Base-by-base conservation (phyloP, 2,797 vertebrate species). In the Galagoides demidoff region DNA sequence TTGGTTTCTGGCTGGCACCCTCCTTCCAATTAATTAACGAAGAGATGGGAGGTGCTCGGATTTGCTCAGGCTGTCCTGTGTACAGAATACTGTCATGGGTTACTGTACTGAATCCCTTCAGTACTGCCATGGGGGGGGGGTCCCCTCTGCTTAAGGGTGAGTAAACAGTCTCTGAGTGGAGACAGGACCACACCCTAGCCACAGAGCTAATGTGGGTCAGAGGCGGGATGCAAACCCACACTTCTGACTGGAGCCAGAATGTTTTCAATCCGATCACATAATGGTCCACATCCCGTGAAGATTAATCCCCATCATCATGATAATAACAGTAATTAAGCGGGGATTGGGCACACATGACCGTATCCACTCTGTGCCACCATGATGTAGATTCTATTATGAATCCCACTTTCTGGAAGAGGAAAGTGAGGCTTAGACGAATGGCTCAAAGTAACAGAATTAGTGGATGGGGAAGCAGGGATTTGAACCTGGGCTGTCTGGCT, bases 1-100 rank as follows among this genome's bases (percentile, higher is more conserved):
- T 97, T 96, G 96, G 85, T 93, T 97, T 94, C 96, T 97, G 95
- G 94, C 90, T 94, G 66, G 52, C 79, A 93, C 79, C 85, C 85
- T 92, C 79, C 55, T 94, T 96, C 70, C 81, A 94, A 82, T 96
- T 96, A 94, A 97, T 96, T 95, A 96, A 95, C 66, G 59, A 39
- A 59, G 86, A 7, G 2, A 61, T 59, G 74, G 83, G 88, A 74
- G 93, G 95, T 43, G 25, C 68, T 52, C 45, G 4, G n/a, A 34
- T 52, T 81, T 83, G 55, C 70, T 49, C 22, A 55, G 90, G 70
- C 76, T 31, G 45, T 71, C 45, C 31, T 14, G 34, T 64, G 83
- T 77, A 23, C 68, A 34, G 66, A 74, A 59, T 22, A 34, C 25
- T 8, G 22, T 29, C 27, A 1, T 2, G 74, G 39, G 49, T 37